Evolutionary conservation across 1,140 invertebrate genomes (phyloP), one percentile per base, ranked within the genome.

Genomic region (Pseudomyrmex flavicornis): DNA sequence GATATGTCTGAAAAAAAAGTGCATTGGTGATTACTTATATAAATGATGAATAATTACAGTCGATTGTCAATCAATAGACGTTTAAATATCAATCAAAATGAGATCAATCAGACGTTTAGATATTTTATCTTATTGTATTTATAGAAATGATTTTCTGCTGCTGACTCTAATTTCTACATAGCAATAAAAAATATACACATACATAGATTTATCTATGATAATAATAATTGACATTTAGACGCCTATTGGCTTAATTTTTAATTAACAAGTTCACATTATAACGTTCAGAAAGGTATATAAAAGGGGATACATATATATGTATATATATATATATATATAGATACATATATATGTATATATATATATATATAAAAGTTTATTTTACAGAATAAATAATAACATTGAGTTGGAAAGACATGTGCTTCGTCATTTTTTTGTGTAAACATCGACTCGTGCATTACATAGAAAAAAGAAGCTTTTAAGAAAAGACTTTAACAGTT

Each of bases 371-470:
- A 62, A 76, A 52, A n/a, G 79, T 70, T 79, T 13, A 44, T 83
- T 52, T 52, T 52, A 44, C 44, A 72, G 20, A 54, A 82, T 15
- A 58, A 87, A 69, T 79, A 86, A 58, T 77, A 61, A 88, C 82
- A 88, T 13, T 48, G 54, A 90, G 89, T 92, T 92, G 92, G 92
- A 92, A 93, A 93, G 92, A 92, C 90, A 89, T 92, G 92, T 92
- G 92, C 91, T 75, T 79, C 85, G 88, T 69, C 63, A 76, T 85
- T 85, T 83, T 88, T 88, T 86, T 76, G 75, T 89, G 89, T 90
- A 72, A 88, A 92, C 90, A 92, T 92, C 69, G 85, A 90, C 77
- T 86, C 73, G 91, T 92, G 92, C 91, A 76, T 91, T 73, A 90
- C 76, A 89, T 70, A 84, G 26, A 85, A 84, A 86, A 76, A 79